Evolutionary conservation across 1,140 invertebrate species (phyloP).

Genomic region (Zaprionus camerounensis): DNA sequence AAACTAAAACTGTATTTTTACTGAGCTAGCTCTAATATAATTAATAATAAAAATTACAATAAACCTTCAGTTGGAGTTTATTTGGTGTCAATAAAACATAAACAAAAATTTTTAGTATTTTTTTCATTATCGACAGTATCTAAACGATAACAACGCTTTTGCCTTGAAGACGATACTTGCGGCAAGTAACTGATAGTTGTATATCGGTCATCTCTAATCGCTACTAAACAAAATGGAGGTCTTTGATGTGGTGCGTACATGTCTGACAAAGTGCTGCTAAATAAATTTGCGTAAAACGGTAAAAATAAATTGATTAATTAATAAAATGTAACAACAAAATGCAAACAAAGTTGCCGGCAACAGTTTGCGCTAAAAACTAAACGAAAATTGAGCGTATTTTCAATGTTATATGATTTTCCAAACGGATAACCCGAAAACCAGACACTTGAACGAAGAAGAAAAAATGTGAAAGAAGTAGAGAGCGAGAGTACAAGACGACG

Average conservation of each 20-base stretch:
- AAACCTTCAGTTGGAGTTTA: not conserved
- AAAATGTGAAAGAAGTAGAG: conserved; percentile 81
- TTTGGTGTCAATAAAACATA: not conserved
- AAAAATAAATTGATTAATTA: conserved; percentile 74
- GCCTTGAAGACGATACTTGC: conserved; percentile 9
- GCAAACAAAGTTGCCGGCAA: conserved; percentile 59
- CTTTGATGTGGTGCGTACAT: conserved; percentile 83
- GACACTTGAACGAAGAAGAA: conserved; percentile 79
- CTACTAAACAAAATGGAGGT: conserved; percentile 84
- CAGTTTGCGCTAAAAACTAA: conserved; percentile 49
- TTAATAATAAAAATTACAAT: not conserved
- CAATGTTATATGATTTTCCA: conserved; percentile 71
- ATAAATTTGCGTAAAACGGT: conserved; percentile 80
- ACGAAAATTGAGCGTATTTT: conserved; percentile 63
- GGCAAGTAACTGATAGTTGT: not conserved
- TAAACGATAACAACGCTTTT: not conserved
- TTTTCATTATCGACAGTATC: not conserved
- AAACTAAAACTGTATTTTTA: not conserved
- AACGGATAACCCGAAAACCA: conserved; percentile 51
- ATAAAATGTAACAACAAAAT: conserved; percentile 58
- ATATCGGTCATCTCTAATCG: conserved; percentile 40
- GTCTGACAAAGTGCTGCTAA: conserved; percentile 76
- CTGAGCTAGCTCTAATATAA: not conserved
- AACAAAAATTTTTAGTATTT: not conserved
- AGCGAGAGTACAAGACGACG: conserved; percentile 62